Percentiles rank a stretch among this genome's conserved stretches.
These are phyloP conservation scores for Tenthredo mesomela DNA, from an alignment of 2,888 invertebrate genomes.

Conservation along the genomic window DNA sequence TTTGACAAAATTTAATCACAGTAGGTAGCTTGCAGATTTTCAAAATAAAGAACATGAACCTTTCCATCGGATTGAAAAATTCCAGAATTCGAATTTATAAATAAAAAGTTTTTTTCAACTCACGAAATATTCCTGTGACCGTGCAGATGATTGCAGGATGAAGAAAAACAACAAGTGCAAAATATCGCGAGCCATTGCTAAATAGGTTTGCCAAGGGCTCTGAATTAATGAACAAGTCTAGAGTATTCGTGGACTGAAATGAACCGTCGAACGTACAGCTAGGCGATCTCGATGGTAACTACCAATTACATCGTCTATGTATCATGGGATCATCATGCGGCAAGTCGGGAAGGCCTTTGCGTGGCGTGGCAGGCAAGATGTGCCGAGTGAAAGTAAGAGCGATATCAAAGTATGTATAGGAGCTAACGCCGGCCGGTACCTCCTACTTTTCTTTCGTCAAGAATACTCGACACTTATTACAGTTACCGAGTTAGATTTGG, in stretches of 20 bases:
- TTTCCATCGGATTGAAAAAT: not conserved
- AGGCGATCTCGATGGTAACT: conserved; percentile 44
- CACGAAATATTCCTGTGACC: conserved; percentile 22
- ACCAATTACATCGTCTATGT: conserved; percentile 49
- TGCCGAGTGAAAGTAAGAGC: conserved; percentile 49
- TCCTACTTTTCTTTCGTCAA: conserved; percentile 29
- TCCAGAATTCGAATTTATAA: not conserved
- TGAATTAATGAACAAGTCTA: not conserved
- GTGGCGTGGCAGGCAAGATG: conserved; percentile 27
- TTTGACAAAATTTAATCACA: not conserved
- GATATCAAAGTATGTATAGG: conserved; percentile 25
- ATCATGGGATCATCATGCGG: conserved; percentile 22
- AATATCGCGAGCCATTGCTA: not conserved
- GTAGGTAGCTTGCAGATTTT: not conserved
- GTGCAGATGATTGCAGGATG: not conserved
- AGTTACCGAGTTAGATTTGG: not conserved
- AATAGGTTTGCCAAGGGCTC: not conserved
- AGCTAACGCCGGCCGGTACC: conserved; percentile 32
- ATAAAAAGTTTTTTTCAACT: not conserved
- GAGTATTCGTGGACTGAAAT: not conserved
- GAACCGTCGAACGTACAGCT: conserved; percentile 12
- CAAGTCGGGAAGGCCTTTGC: conserved; percentile 19
- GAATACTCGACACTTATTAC: not conserved
- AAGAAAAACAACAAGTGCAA: not conserved
- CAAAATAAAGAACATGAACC: not conserved